These are phyloP conservation scores for Aphelocoma californica DNA, from an alignment of 2,797 vertebrate genomes.

Conservation along the genomic window DNA sequence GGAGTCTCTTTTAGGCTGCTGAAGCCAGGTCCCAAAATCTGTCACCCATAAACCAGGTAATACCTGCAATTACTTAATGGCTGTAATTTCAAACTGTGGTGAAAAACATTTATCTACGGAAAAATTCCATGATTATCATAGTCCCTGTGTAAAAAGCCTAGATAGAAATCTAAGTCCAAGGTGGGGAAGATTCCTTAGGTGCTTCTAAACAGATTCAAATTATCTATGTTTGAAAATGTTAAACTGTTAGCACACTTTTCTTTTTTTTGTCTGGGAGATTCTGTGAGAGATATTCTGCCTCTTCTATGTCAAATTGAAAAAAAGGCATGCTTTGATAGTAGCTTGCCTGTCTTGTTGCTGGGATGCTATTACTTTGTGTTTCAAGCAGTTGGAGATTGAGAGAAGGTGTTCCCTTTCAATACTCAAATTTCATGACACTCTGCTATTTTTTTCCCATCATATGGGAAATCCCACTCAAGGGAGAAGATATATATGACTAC, in stretches of 20 bases:
- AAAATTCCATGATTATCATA: neutral
- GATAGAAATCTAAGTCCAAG: neutral
- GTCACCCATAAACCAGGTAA: neutral
- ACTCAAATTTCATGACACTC: neutral
- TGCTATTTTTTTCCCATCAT: neutral
- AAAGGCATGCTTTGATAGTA: neutral
- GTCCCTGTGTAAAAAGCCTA: accelerated
- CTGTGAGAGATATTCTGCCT: neutral
- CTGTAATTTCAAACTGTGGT: neutral
- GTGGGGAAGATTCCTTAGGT: accelerated
- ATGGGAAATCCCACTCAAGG: conserved; percentile 28
- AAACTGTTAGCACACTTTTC: neutral
- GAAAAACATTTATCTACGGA: neutral
- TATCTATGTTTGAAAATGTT: neutral
- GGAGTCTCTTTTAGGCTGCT: accelerated
- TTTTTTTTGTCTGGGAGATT: accelerated
- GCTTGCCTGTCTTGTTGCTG: neutral
- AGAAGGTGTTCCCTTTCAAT: conserved; percentile 31
- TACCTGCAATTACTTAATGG: neutral
- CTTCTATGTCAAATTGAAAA: neutral
- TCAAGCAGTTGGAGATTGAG: neutral
- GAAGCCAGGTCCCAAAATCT: neutral
- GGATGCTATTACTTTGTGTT: neutral
- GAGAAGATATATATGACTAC: conserved; percentile 6
- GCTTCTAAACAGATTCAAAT: neutral